Percentiles rank a stretch among this genome's conserved stretches.
These are phyloP conservation scores for Holothuria leucospilota DNA, from an alignment of 53 echinoderm and acorn worm genomes.

Conservation along the genomic window DNA sequence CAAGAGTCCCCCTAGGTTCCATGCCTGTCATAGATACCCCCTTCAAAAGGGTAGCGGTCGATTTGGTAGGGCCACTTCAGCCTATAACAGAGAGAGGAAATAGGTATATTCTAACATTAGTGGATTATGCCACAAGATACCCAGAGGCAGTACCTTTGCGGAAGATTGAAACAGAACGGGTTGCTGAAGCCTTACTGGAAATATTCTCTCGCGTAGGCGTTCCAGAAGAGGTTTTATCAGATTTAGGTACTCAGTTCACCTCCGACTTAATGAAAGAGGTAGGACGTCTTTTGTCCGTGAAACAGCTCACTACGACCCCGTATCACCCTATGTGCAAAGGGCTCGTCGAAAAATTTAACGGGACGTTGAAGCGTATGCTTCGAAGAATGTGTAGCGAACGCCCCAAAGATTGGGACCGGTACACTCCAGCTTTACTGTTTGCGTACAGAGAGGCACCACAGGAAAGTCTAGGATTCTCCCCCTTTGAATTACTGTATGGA, in stretches of 20 bases:
- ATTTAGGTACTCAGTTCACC: conserved; percentile 72
- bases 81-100: conserved; percentile 41
- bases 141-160: no score
- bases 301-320: conserved; percentile 69
- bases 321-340: conserved; percentile 81
- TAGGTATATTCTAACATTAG: no score
- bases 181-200: no score
- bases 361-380: conserved; percentile 70
- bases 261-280: conserved; percentile 62
- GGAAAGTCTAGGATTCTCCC: conserved; percentile 66
- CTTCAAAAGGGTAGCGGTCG: no score
- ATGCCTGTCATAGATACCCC: no score
- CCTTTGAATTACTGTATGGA: conserved; percentile 72
- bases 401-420: conserved; percentile 74
- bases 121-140: no score
- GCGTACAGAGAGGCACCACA: conserved; percentile 77
- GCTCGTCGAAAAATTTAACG: conserved; percentile 74
- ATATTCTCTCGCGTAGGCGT: no score
- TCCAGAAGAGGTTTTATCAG: conserved; percentile 65
- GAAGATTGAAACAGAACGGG: no score
- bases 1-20: no score
- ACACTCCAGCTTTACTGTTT: conserved; percentile 66
- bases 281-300: conserved; percentile 58
- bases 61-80: conserved; percentile 42
- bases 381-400: conserved; percentile 60